These are phyloP conservation scores for Acropora tenuis DNA, from an alignment of 64 coral and sea anemone genomes.

Conservation along the genomic window DNA sequence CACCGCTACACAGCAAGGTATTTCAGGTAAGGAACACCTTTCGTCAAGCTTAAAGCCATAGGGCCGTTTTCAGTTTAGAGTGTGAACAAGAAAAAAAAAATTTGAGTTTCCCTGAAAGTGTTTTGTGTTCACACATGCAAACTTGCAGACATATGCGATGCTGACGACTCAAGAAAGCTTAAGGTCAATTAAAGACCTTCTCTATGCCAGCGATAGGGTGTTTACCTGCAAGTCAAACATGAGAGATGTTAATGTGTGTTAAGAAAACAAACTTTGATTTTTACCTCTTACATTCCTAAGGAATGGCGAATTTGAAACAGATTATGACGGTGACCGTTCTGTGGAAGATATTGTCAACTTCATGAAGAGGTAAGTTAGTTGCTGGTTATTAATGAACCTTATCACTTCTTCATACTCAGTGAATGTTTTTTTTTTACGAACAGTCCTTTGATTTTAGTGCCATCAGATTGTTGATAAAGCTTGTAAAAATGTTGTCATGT, in stretches of 20 bases:
- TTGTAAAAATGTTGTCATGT: background rate
- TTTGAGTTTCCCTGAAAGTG: background rate
- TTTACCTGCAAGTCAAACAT: too few species aligned
- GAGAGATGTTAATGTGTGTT: background rate
- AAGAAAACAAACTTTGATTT: background rate
- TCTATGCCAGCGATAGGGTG: too few species aligned
- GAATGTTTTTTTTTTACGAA: too few species aligned
- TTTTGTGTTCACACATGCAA: too few species aligned
- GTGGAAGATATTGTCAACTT: constrained; percentile 70
- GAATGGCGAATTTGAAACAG: constrained; percentile 70
- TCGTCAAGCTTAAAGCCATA: too few species aligned
- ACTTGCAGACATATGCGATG: too few species aligned
- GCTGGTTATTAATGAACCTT: background rate
- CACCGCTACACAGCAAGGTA: constrained; percentile 63
- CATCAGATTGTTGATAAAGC: background rate
- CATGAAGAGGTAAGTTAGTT: constrained; percentile 72
- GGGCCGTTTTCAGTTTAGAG: too few species aligned
- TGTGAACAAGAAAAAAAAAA: background rate
- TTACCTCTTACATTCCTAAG: background rate
- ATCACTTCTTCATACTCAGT: too few species aligned
- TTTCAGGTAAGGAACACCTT: constrained; percentile 70
- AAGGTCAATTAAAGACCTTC: too few species aligned
- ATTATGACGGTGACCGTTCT: constrained; percentile 91
- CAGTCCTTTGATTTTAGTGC: too few species aligned
- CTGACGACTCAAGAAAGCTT: too few species aligned